Evolutionary conservation across 2,888 invertebrate species (phyloP).

Genomic region (Drosophila picticornis): DNA sequence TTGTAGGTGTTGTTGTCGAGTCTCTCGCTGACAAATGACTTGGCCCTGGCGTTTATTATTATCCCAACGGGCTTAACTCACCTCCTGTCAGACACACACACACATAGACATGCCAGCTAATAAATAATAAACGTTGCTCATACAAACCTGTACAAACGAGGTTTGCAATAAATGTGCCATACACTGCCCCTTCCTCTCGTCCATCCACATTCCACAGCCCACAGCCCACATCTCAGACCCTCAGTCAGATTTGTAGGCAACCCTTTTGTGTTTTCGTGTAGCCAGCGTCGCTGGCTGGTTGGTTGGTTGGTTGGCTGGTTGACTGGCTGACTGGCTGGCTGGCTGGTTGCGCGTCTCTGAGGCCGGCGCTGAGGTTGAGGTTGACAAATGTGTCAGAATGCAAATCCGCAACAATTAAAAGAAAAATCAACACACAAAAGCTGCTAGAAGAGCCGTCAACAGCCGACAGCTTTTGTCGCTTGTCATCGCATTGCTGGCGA

Average conservation of each 20-base stretch:
- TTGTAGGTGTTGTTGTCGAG: constrained; percentile 42
- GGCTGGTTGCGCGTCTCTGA: constrained; percentile 57
- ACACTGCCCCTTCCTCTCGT: background rate
- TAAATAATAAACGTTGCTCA: constrained; percentile 72
- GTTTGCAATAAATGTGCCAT: constrained; percentile 32
- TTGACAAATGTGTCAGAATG: constrained; percentile 85
- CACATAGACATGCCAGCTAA: constrained; percentile 54
- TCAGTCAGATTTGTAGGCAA: constrained; percentile 38
- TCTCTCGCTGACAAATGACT: constrained; percentile 69
- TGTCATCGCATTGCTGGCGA: constrained; percentile 58
- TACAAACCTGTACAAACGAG: constrained; percentile 58
- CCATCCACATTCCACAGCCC: constrained; percentile 24
- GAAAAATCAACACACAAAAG: constrained; percentile 84
- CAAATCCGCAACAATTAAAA: constrained; percentile 85
- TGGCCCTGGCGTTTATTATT: constrained; percentile 73
- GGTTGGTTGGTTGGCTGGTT: background rate
- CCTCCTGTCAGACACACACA: constrained; percentile 48
- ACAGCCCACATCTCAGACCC: constrained; percentile 20
- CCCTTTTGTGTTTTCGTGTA: constrained; percentile 41
- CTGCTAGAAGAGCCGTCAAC: constrained; percentile 60
- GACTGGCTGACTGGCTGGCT: constrained; percentile 26
- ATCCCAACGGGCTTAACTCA: constrained; percentile 69
- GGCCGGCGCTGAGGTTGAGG: constrained; percentile 81
- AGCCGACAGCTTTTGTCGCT: constrained; percentile 67
- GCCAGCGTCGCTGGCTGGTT: constrained; percentile 29